Conservation (phyloP, 2,113 vertebrate genomes). For the Sus scrofa region DNA sequence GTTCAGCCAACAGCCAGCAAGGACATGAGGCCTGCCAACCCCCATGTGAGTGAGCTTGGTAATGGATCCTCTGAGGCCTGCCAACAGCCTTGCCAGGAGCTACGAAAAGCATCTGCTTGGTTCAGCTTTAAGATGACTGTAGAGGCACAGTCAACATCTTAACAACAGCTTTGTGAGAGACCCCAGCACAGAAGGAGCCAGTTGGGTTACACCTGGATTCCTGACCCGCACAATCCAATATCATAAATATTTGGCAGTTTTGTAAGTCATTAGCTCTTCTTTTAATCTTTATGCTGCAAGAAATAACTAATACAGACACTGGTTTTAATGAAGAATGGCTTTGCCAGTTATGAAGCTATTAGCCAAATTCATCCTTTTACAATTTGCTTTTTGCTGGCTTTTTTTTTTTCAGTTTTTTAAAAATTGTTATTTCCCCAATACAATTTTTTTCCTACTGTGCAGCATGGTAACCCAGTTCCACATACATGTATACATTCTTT, state of each 20-base stretch:
- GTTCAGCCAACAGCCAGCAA: not conserved
- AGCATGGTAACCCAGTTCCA: no score
- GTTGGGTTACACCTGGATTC: not conserved
- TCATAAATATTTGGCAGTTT: not conserved
- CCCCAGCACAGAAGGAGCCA: not conserved
- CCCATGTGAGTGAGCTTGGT: not conserved
- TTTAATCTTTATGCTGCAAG: not conserved
- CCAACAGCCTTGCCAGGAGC: not conserved
- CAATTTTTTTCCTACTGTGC: no score
- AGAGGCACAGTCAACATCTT: not conserved
- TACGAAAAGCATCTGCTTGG: not conserved
- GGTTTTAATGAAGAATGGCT: not conserved
- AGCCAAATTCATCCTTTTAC: not conserved
- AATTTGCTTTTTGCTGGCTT: not conserved
- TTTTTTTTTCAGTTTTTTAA: no score
- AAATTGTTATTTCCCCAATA: no score
- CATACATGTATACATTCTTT: no score
- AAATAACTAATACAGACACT: not conserved
- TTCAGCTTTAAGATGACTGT: not conserved
- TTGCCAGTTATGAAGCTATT: not conserved
- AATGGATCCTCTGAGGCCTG: not conserved
- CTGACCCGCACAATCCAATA: not conserved
- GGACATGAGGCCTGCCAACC: not conserved
- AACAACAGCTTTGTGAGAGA: not conserved
- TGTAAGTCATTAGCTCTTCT: not conserved